phyloP scores from a whole-genome alignment of 30 jellyfish, hydroid and myxozoan genomes.

The Hydractinia symbiolongicarpus region DNA sequence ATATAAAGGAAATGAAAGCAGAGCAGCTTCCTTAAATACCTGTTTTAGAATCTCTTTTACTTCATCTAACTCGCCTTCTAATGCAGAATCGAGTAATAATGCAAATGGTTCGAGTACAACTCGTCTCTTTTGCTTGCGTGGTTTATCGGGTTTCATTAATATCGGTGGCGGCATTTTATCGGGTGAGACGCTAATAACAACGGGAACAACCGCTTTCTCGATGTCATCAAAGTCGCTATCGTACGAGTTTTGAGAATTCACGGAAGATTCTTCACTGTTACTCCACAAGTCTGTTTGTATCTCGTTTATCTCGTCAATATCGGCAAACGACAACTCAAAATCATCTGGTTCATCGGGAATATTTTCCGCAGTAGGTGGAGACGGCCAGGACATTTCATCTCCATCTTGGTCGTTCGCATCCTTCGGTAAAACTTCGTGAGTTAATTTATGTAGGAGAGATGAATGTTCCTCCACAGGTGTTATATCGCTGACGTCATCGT shows the following conservation, averaged over 20 bases:
- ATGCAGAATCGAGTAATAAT: slow-evolving; percentile 83
- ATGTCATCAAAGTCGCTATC: slow-evolving; percentile 47
- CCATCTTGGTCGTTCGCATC: background rate
- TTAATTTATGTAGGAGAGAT: no score
- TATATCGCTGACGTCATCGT: no score
- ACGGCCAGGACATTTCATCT: background rate
- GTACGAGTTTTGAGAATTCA: slow-evolving; percentile 35
- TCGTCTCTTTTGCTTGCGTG: slow-evolving; percentile 73
- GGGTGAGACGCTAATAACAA: slow-evolving; percentile 70
- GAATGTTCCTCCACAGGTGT: no score
- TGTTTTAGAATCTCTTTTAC: slow-evolving; percentile 68
- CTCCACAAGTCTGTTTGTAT: slow-evolving; percentile 72
- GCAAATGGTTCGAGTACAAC: slow-evolving; percentile 95
- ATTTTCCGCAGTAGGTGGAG: slow-evolving; percentile 1
- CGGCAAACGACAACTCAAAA: slow-evolving; percentile 66
- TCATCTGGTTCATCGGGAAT: slow-evolving; percentile 35
- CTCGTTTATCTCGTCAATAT: slow-evolving; percentile 79
- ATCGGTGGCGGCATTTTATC: slow-evolving; percentile 96
- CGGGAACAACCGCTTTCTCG: slow-evolving; percentile 53
- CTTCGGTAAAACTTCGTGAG: no score
- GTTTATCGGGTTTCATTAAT: slow-evolving; percentile 79
- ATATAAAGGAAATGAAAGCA: background rate
- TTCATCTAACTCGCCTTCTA: slow-evolving; percentile 82
- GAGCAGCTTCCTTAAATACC: slow-evolving; percentile 19
- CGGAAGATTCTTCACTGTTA: slow-evolving; percentile 16